phyloP scores from a whole-genome alignment of 2,888 invertebrate species.

The Drosophila mayaguana region DNA sequence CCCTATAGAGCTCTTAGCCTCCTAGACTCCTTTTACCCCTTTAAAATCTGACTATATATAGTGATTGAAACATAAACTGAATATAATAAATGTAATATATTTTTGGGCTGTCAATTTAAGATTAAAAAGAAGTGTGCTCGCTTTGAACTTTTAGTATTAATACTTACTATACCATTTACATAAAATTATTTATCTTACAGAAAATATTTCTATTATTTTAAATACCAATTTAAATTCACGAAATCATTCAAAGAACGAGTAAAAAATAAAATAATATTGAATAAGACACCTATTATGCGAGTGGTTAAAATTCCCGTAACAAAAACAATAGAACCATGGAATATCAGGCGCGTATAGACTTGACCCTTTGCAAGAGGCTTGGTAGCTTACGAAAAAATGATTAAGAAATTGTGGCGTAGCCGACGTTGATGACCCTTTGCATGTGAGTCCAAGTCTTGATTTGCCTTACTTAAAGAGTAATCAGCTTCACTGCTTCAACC shows the following conservation, averaged over 20 bases:
- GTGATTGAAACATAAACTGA: no score
- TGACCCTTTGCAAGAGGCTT: slow-evolving; percentile 19
- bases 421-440: slow-evolving; percentile 8
- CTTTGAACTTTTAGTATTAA: no score
- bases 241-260: neutral
- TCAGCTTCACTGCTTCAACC: slow-evolving; percentile 78
- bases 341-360: neutral
- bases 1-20: no score
- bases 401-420: slow-evolving; percentile 32
- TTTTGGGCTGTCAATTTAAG: no score
- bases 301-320: neutral
- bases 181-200: no score
- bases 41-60: no score
- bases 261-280: neutral
- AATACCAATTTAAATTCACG: no score
- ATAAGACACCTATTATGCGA: neutral
- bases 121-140: no score
- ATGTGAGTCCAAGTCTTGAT: slow-evolving; percentile 17
- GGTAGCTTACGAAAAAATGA: slow-evolving; percentile 54
- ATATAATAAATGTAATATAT: no score
- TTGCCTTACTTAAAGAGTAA: slow-evolving; percentile 78
- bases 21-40: no score
- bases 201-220: no score
- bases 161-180: no score
- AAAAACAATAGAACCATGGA: neutral